Evolutionary conservation across 2,888 invertebrate species (phyloP), one percentile per base, ranked within the genome.

Genomic region (Drosophila parthenogenetica): DNA sequence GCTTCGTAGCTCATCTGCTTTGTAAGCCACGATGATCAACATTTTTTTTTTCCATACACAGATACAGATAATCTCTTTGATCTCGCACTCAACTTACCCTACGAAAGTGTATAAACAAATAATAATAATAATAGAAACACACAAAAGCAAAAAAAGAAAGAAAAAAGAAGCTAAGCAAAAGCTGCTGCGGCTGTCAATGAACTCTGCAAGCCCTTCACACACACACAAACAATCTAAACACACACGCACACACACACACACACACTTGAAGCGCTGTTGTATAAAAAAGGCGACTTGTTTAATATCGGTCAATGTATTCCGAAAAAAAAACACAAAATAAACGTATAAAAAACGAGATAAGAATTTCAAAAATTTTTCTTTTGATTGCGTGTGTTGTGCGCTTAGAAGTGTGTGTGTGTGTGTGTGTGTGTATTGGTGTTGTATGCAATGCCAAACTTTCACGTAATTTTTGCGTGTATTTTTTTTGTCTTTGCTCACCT

Each of bases 271-370:
- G 51, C 62, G 25, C 14, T 39, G 25, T 63, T 75, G 65, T 66
- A 63, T 82, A 60, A 59, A 73, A 57, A 60, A 73, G 64, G 63
- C 85, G 70, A 79, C 86, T 81, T 76, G 86, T 87, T 89, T 82
- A 89, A 87, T 87, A 90, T 90, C 87, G 87, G 90, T 90, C 89
- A 90, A 90, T 89, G 86, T 82, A 87, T 87, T 79, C 84, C 71
- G 67, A 65, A 66, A 35, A 35, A 35, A 35, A 35, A 51, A 39
- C 35, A 59, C 37, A 35, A 35, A 35, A 13, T 35, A 8, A 63
- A 53, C 54, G 64, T 60, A 63, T 14, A 54, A 55, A 66, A 81
- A 73, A 89, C 87, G 88, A 77, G 88, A 88, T 90, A 89, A 89
- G 89, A 89, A 89, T 89, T 90, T 89, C 69, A 89, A 89, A 77